These are phyloP conservation scores for Oncopeltus fasciatus DNA, from an alignment of 1,140 invertebrate genomes.

Conservation along the genomic window DNA sequence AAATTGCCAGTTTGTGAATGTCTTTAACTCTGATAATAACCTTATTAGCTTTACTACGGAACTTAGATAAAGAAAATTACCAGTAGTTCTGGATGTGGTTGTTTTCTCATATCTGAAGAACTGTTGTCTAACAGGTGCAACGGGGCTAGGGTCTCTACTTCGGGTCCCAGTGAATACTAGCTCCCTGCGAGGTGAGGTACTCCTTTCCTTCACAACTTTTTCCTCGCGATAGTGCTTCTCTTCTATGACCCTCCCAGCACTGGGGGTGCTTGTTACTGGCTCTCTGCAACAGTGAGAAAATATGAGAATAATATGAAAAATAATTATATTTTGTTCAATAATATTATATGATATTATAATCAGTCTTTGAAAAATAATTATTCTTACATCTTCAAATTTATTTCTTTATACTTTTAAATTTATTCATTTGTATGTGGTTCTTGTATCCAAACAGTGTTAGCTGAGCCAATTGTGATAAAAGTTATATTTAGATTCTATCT, in stretches of 20 bases:
- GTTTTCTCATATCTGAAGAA: slow-evolving; percentile 19
- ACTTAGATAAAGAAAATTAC: slow-evolving; percentile 8
- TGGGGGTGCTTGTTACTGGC: slow-evolving; percentile 1
- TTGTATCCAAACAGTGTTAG: too few relatives aligned
- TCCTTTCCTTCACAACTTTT: slow-evolving; percentile 1
- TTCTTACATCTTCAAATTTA: not conserved
- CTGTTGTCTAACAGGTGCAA: slow-evolving; percentile 20
- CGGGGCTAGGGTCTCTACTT: slow-evolving; percentile 22
- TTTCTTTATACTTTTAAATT: too few relatives aligned
- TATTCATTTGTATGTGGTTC: too few relatives aligned
- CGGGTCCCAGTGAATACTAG: slow-evolving; percentile 21
- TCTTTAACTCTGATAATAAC: not conserved
- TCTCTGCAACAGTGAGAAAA: not conserved
- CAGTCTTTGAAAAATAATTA: not conserved
- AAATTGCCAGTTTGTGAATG: too few relatives aligned
- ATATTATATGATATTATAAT: not conserved
- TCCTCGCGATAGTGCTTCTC: slow-evolving; percentile 14
- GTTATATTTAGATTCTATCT: too few relatives aligned
- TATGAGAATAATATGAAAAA: not conserved
- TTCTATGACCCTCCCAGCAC: slow-evolving; percentile 1
- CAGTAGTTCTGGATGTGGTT: slow-evolving; percentile 13
- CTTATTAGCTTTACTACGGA: not conserved
- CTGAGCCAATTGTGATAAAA: too few relatives aligned
- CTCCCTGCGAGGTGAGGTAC: slow-evolving; percentile 14
- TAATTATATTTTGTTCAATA: not conserved